Evolutionary conservation across 2,113 vertebrate genomes (phyloP), one percentile per base, ranked within the genome.

Genomic region (Triplophysa tibetana): DNA sequence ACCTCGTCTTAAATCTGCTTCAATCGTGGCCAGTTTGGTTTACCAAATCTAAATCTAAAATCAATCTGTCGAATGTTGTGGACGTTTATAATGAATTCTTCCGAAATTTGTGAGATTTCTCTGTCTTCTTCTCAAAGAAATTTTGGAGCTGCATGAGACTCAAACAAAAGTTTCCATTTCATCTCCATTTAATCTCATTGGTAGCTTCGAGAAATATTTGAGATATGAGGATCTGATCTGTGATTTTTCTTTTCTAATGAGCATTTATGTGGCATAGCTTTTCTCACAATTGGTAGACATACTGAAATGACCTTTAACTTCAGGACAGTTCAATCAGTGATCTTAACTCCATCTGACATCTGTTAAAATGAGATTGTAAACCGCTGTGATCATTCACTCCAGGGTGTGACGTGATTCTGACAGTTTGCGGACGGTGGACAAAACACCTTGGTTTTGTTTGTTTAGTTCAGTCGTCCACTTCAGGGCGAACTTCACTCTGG

Each of bases 401-500:
- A 58, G 3, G 10, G 69, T 33, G 69, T 56, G 50, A 72, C 29
- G 21, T 43, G 52, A 60, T 43, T 73, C 52, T 75, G 41, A 48
- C 58, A 75, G 73, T 63, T 63, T 63, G 23, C 8, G 26, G 58
- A 26, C 38, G 17, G 58, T 45, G 29, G 52, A 56, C 50, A 72
- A 17, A n/a, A 13, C 69, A 58, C 26, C 29, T 72, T 72, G 50
- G 17, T 14, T 72, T 58, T 72, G 50, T 58, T 72, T 72, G 69
- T 72, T 72, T 58, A 72, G 69, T 72, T 58, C 50, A 54, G 69
- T 56, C 21, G 17, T 54, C 69, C 19, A 38, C 26, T 72, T 16
- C 26, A 58, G 73, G 23, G 14, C 16, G 19, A 62, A 45, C 23
- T 48, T 75, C 8, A 26, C 23, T 50, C 23, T 23, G 26, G 26